Evolutionary conservation across 2,113 vertebrate species (phyloP).

Genomic region (Egretta garzetta): DNA sequence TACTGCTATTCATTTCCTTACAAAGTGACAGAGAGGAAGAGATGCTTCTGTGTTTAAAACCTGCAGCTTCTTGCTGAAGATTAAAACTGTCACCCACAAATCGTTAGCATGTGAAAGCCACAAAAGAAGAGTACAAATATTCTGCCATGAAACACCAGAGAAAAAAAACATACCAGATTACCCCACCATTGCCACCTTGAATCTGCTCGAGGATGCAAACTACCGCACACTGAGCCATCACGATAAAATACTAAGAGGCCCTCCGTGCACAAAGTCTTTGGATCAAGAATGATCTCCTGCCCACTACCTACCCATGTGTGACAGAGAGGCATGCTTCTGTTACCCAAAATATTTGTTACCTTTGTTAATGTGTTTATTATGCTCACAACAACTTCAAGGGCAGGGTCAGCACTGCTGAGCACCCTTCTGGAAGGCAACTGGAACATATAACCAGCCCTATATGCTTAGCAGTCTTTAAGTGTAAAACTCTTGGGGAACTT

Average conservation of each 20-base stretch:
- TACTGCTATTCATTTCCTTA: slow-evolving; percentile 28
- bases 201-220: not conserved
- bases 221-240: not conserved
- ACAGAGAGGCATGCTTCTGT: not conserved
- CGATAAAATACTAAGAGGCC: not conserved
- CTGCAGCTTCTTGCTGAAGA: not conserved
- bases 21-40: slow-evolving; percentile 37
- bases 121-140: not conserved
- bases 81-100: not conserved
- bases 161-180: not conserved
- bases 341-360: not conserved
- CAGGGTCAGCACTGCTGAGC: not conserved
- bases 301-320: not conserved
- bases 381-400: not conserved
- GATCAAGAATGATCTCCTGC: not conserved
- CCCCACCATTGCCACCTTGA: not conserved
- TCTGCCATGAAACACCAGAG: not conserved
- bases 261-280: not conserved
- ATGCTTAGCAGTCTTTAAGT: not conserved
- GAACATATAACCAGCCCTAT: not conserved
- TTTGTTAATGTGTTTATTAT: not conserved
- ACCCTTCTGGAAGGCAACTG: not conserved
- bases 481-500: not conserved
- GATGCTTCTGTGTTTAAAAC: not conserved
- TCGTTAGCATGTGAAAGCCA: not conserved